phyloP scores from a whole-genome alignment of 2,888 invertebrate genomes.

The Vesta saturnalis region DNA sequence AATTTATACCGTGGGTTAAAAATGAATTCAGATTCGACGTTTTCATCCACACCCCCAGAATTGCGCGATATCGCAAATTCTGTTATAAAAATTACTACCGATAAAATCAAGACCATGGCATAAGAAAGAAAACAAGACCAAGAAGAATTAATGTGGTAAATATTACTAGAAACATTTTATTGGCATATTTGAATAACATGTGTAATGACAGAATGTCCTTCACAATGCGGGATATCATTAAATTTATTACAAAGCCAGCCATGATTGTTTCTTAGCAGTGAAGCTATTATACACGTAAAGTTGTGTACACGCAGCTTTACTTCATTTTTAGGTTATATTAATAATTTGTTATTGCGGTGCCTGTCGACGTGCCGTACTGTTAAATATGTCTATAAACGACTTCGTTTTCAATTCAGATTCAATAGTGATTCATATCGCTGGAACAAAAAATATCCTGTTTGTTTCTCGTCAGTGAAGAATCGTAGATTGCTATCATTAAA shows the following conservation, averaged over 20 bases:
- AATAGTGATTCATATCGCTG: not conserved
- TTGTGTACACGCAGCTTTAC: not conserved
- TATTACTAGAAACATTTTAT: too few relatives aligned
- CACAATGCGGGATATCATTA: slow-evolving; percentile 2
- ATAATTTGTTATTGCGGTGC: not conserved
- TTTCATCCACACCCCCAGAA: slow-evolving; percentile 24
- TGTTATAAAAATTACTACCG: slow-evolving; percentile 19
- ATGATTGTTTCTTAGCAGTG: not conserved
- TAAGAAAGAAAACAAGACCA: too few relatives aligned
- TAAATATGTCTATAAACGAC: not conserved
- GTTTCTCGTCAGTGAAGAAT: not conserved
- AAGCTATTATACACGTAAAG: too few relatives aligned
- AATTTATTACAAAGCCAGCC: not conserved
- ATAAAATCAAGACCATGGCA: slow-evolving; percentile 12
- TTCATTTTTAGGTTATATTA: not conserved
- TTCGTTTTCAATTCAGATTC: not conserved
- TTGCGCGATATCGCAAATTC: slow-evolving; percentile 12
- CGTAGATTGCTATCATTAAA: not conserved
- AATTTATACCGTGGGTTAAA: too few relatives aligned
- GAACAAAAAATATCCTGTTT: not conserved
- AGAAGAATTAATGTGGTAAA: too few relatives aligned
- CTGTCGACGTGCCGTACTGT: not conserved
- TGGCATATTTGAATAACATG: slow-evolving; percentile 33
- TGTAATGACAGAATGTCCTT: slow-evolving; percentile 18
- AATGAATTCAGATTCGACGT: not conserved